Percentiles rank a stretch among this genome's conserved stretches.
These are phyloP conservation scores for Omphaloscelis lunosa DNA, from an alignment of 2,888 invertebrate species.

Conservation along the genomic window DNA sequence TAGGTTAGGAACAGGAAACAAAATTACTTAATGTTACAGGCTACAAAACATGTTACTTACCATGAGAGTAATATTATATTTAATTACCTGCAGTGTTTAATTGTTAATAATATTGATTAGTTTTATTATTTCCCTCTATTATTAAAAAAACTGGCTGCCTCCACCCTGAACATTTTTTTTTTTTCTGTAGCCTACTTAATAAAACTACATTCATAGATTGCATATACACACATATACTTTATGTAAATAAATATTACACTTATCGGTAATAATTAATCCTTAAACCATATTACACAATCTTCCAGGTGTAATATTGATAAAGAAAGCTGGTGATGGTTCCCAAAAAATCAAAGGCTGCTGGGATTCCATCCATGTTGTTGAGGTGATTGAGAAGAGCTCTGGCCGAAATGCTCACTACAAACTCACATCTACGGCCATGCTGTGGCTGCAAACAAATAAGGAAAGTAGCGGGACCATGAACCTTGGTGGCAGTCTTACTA, in stretches of 20 bases:
- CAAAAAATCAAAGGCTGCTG: slow-evolving; percentile 99
- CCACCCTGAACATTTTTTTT: background rate
- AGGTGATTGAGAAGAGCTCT: slow-evolving; percentile 98
- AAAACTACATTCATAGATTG: background rate
- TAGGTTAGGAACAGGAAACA: slow-evolving; percentile 56
- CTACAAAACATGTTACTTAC: background rate
- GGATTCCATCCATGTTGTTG: slow-evolving; percentile 99
- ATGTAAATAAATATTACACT: background rate
- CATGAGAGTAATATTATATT: background rate
- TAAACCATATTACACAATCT: slow-evolving; percentile 46
- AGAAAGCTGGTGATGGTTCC: slow-evolving; percentile 99
- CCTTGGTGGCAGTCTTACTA: slow-evolving; percentile 98
- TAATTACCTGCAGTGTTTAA: background rate
- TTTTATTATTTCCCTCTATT: background rate
- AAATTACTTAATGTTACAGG: slow-evolving; percentile 3
- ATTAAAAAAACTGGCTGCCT: background rate
- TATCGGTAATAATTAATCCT: background rate
- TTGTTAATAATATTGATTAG: background rate
- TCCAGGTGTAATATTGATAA: slow-evolving; percentile 98
- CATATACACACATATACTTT: too few relatives aligned
- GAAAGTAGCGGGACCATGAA: slow-evolving; percentile 99
- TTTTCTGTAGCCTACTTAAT: background rate
- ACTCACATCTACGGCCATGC: slow-evolving; percentile 99
- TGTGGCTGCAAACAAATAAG: slow-evolving; percentile 99
- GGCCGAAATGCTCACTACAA: slow-evolving; percentile 99